These are phyloP conservation scores for Neodiprion fabricii DNA, from an alignment of 1,140 invertebrate species.

Conservation along the genomic window DNA sequence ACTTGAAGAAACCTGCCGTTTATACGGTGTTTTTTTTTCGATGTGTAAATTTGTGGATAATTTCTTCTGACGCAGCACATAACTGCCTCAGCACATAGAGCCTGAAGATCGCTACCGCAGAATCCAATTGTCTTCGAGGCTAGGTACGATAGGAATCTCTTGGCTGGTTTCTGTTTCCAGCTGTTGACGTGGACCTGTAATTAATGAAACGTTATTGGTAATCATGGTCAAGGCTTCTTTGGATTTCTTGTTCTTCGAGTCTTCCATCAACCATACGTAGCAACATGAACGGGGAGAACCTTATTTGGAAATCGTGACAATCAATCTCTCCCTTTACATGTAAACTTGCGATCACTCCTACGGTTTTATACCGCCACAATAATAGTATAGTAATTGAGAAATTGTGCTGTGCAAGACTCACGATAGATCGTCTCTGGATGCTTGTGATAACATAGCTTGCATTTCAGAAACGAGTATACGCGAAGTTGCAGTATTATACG, in stretches of 20 bases:
- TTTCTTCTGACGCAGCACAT: conserved; percentile 4
- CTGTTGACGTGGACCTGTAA: conserved; percentile 33
- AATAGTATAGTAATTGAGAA: neutral
- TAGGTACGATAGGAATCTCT: neutral
- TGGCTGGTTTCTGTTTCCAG: neutral
- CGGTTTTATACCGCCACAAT: too few species aligned
- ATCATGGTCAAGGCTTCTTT: neutral
- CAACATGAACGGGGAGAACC: neutral
- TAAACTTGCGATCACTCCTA: too few species aligned
- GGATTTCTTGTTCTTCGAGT: neutral
- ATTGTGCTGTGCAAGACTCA: neutral
- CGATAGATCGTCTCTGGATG: neutral
- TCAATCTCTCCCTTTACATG: too few species aligned
- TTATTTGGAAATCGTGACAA: neutral
- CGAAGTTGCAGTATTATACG: too few species aligned
- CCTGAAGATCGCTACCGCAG: conserved; percentile 29
- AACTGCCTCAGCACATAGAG: neutral
- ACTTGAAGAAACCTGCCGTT: neutral
- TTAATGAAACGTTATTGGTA: neutral
- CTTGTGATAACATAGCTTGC: neutral
- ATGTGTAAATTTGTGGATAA: conserved; percentile 2
- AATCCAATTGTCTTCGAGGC: conserved; percentile 35
- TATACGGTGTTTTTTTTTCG: neutral
- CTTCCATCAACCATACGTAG: neutral
- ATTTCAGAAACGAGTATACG: too few species aligned